A percentile compares a stretch with the other conserved stretches of the same genome.
Evolutionary conservation across 1,140 invertebrate genomes (phyloP).

Genomic region (Fragariocoptes setiger): DNA sequence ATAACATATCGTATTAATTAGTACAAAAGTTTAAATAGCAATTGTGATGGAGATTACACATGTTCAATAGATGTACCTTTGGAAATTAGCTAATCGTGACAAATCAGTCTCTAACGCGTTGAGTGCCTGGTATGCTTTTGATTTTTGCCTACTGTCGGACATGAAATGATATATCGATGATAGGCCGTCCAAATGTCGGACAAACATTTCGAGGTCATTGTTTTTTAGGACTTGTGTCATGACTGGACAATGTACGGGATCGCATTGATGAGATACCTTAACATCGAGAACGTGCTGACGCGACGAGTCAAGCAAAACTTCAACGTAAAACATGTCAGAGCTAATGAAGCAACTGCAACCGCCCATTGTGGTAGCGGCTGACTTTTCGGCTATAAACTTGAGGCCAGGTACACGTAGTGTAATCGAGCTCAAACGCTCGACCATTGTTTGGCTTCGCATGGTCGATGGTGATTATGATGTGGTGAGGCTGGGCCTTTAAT

Average conservation of each 20-base stretch:
- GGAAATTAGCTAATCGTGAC: slow-evolving; percentile 42
- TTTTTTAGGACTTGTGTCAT: slow-evolving; percentile 20
- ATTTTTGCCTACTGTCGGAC: slow-evolving; percentile 46
- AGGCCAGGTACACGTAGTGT: slow-evolving; percentile 34
- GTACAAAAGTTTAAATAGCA: slow-evolving; percentile 2
- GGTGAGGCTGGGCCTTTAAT: slow-evolving; percentile 15
- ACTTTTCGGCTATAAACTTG: slow-evolving; percentile 24
- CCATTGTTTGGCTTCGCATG: slow-evolving; percentile 33
- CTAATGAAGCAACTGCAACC: slow-evolving; percentile 50
- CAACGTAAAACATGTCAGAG: slow-evolving; percentile 83
- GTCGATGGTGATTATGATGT: neutral
- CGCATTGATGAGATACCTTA: slow-evolving; percentile 64
- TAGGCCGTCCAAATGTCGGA: slow-evolving; percentile 57
- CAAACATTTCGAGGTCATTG: slow-evolving; percentile 70
- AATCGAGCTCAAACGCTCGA: slow-evolving; percentile 62
- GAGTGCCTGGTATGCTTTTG: slow-evolving; percentile 61
- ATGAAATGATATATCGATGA: slow-evolving; percentile 69
- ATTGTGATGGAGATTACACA: neutral
- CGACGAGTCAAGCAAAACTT: slow-evolving; percentile 40
- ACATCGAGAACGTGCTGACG: slow-evolving; percentile 57
- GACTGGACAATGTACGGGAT: slow-evolving; percentile 35
- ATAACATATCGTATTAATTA: slow-evolving; percentile 1
- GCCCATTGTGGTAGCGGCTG: slow-evolving; percentile 37
- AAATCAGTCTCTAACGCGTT: slow-evolving; percentile 69
- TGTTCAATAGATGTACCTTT: slow-evolving; percentile 22